Conservation (phyloP, 1,140 invertebrate species). For the Geopemphigus sp. region DNA sequence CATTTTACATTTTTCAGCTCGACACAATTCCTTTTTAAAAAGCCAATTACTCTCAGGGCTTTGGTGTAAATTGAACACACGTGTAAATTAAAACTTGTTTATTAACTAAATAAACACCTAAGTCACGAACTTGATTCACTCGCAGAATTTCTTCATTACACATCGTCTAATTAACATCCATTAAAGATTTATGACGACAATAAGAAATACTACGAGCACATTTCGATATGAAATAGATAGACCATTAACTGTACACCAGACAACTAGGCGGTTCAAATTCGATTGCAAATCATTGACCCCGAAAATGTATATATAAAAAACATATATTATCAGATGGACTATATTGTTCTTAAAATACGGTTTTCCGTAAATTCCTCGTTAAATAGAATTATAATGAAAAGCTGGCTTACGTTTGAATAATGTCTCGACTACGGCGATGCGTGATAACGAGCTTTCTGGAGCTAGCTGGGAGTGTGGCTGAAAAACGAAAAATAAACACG, state of each 20-base stretch:
- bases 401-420: too few species aligned
- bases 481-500: too few species aligned
- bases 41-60: background rate
- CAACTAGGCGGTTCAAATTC: background rate
- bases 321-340: too few species aligned
- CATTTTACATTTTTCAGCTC: background rate
- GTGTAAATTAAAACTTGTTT: background rate
- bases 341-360: too few species aligned
- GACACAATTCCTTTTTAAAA: background rate
- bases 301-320: too few species aligned
- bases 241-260: background rate
- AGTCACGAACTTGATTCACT: background rate
- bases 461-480: too few species aligned
- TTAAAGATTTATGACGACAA: too few species aligned
- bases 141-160: background rate
- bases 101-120: background rate
- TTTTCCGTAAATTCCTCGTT: too few species aligned
- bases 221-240: background rate
- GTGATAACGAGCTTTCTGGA: too few species aligned
- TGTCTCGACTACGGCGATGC: too few species aligned
- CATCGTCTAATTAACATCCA: too few species aligned
- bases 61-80: background rate
- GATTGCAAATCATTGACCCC: background rate
- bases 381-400: too few species aligned
- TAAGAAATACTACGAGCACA: background rate